Conservation (phyloP, 2,888 invertebrate species). For the Allygus modestus region DNA sequence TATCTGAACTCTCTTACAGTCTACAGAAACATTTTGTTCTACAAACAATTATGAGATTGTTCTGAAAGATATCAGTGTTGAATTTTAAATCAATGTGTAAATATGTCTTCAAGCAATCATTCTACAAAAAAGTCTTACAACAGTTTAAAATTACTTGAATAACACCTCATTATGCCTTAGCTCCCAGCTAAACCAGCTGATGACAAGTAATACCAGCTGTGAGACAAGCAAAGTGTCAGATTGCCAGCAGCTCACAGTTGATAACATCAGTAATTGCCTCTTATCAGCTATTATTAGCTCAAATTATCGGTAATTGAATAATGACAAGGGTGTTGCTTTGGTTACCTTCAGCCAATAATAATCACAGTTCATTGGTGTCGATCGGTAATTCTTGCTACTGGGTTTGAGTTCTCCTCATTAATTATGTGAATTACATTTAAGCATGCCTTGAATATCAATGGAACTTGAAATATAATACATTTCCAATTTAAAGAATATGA, state of each 20-base stretch:
- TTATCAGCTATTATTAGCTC: slow-evolving; percentile 13
- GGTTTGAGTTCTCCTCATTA: background rate
- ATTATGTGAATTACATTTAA: background rate
- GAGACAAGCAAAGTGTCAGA: background rate
- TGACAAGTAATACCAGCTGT: slow-evolving; percentile 9
- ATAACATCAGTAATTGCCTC: background rate
- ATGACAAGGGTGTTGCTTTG: slow-evolving; percentile 19
- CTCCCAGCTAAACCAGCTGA: background rate
- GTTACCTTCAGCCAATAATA: background rate
- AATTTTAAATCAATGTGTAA: too few relatives aligned
- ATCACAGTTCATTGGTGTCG: background rate
- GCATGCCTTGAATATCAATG: background rate
- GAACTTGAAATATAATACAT: too few relatives aligned
- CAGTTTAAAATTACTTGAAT: background rate
- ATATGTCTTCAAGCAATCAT: background rate
- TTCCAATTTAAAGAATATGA: too few relatives aligned
- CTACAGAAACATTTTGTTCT: too few relatives aligned
- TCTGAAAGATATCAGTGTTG: too few relatives aligned
- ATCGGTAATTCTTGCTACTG: background rate
- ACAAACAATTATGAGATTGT: too few relatives aligned
- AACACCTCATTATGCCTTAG: background rate
- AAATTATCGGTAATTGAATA: background rate
- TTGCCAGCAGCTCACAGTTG: slow-evolving; percentile 8
- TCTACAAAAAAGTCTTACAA: background rate
- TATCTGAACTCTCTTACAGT: too few relatives aligned